phyloP scores from a whole-genome alignment of 2,797 vertebrate species.

The Zenarchopterus dispar region DNA sequence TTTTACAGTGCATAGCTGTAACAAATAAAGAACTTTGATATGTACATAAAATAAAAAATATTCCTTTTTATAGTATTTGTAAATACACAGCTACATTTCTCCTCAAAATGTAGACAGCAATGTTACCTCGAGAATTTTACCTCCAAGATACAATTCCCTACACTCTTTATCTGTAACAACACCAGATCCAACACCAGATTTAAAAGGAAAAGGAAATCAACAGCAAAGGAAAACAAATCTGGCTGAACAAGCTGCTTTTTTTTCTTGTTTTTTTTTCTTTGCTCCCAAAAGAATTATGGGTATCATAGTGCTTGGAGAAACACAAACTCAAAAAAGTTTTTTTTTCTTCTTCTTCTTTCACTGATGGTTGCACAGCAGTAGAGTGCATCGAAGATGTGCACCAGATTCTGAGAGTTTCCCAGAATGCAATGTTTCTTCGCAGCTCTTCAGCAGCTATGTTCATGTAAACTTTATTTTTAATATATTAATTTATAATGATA shows the following conservation, averaged over 20 bases:
- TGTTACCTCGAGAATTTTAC: constrained; percentile 85
- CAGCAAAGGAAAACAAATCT: constrained; percentile 81
- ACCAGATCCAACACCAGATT: constrained; percentile 88
- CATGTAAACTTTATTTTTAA: constrained; percentile 96
- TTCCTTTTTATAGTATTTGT: constrained; percentile 92
- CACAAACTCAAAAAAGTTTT: constrained; percentile 60
- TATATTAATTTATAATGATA: constrained; percentile 77
- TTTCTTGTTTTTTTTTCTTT: constrained; percentile 66
- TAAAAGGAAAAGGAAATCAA: constrained; percentile 78
- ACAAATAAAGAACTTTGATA: constrained; percentile 97
- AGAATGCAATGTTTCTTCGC: constrained; percentile 83
- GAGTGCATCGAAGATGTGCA: constrained; percentile 72
- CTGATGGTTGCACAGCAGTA: constrained; percentile 74
- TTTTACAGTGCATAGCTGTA: constrained; percentile 99
- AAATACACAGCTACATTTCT: constrained; percentile 93
- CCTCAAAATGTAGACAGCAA: constrained; percentile 88
- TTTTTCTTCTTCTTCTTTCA: constrained; percentile 60
- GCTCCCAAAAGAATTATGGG: constrained; percentile 88
- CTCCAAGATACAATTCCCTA: constrained; percentile 84
- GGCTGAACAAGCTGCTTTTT: constrained; percentile 86
- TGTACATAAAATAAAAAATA: constrained; percentile 99
- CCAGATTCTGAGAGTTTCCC: constrained; percentile 77
- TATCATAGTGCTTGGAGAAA: constrained; percentile 86
- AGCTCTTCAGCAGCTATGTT: constrained; percentile 94
- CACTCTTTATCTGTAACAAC: constrained; percentile 85